A percentile compares a stretch with the other conserved stretches of the same genome.
Evolutionary conservation across 2,113 vertebrate species (phyloP).

Genomic region (Paracanthobrama guichenoti): DNA sequence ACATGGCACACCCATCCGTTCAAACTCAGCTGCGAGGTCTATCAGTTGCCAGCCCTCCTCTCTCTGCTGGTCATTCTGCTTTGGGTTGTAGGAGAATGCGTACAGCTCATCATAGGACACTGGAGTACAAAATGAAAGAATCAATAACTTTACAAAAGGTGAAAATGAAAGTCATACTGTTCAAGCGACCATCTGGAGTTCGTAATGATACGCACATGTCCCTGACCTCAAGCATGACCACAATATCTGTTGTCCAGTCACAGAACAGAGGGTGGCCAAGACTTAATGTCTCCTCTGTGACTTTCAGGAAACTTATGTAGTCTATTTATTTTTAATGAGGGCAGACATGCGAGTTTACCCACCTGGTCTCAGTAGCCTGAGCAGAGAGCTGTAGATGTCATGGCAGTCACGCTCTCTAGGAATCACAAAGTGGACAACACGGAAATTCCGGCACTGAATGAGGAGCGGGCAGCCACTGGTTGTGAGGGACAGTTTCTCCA

Average conservation of each 20-base stretch:
- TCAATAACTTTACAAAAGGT: constrained; percentile 6
- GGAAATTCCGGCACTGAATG: constrained; percentile 96
- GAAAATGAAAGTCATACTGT: constrained; percentile 28
- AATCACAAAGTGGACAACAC: constrained; percentile 91
- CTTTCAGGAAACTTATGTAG: constrained; percentile 20
- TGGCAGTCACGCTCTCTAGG: constrained; percentile 95
- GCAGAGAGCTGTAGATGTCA: constrained; percentile 94
- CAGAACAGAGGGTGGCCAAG: neutral
- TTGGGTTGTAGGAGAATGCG: constrained; percentile 97
- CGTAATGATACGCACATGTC: neutral
- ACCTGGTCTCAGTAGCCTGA: constrained; percentile 91
- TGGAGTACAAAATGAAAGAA: constrained; percentile 50
- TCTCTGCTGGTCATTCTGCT: constrained; percentile 90
- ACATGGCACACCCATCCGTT: constrained; percentile 92
- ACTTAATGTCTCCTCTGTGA: constrained; percentile 6
- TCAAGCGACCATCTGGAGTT: constrained; percentile 32
- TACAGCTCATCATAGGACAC: constrained; percentile 90
- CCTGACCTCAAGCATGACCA: constrained; percentile 5
- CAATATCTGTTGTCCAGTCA: neutral
- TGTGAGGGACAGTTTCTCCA: constrained; percentile 94
- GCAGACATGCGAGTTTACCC: constrained; percentile 30
- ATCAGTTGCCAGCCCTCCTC: constrained; percentile 91
- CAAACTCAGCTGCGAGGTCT: constrained; percentile 86
- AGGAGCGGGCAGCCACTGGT: constrained; percentile 93
- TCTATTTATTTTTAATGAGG: neutral